Evolutionary conservation across 2,888 invertebrate genomes (phyloP).

Genomic region (Leptothorax acervorum): DNA sequence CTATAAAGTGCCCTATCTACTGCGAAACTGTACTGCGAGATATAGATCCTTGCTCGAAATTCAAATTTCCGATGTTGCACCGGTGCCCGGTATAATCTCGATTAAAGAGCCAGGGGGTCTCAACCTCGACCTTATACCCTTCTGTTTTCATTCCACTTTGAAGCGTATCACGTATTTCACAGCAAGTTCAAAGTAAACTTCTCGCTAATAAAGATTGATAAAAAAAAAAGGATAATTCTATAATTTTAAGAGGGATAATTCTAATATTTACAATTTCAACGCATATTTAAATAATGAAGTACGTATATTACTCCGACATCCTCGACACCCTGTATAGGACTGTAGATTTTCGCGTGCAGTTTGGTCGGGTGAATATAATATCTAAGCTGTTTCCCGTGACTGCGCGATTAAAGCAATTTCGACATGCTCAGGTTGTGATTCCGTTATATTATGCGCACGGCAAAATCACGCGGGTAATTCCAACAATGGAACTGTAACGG

Average conservation of each 20-base stretch:
- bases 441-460: background rate
- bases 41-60: constrained; percentile 31
- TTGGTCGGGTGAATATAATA: constrained; percentile 9
- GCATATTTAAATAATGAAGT: background rate
- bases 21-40: constrained; percentile 14
- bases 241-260: background rate
- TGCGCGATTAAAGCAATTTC: constrained; percentile 28
- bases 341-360: constrained; percentile 5
- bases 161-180: background rate
- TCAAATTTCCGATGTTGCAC: constrained; percentile 37
- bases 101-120: constrained; percentile 4
- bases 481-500: background rate
- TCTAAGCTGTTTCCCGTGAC: constrained; percentile 19
- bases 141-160: background rate
- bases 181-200: background rate
- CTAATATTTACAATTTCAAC: background rate
- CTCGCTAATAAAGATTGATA: background rate
- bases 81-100: background rate
- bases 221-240: background rate
- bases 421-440: constrained; percentile 34
- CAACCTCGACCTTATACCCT: background rate
- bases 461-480: constrained; percentile 15
- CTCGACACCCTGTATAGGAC: background rate
- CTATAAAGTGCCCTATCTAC: constrained; percentile 38
- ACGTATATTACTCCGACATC: background rate